Base-by-base conservation (phyloP, 2,113 vertebrate species). In the Tauraco erythrolophus region DNA sequence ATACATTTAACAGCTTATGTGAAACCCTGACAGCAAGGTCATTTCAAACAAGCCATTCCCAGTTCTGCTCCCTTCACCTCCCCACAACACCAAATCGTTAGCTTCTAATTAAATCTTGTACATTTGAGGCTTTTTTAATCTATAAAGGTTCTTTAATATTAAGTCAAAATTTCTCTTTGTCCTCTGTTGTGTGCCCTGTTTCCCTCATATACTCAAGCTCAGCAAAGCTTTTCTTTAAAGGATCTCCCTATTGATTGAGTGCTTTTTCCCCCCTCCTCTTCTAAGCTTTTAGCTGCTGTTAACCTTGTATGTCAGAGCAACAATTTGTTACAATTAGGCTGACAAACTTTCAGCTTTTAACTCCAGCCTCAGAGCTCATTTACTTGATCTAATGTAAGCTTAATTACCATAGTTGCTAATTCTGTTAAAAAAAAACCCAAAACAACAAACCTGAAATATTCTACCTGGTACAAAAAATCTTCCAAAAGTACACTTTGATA, bases 1-100 rank as follows among this genome's bases (percentile, higher is more conserved):
- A 92, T 95, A 66, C 51, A 71, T 77, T 95, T 91, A 85, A 88
- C 54, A 80, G 85, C 82, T 92, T 92, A 66, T n/a, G 51, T 56
- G 78, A 94, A 93, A 80, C 37, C 48, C 80, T 87, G 83, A 64
- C 80, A 94, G 77, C 77, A 97, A 97, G 95, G 94, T 97, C 93
- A 89, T 91, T 90, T 50, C 85, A 57, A 95, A 94, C 54, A 88
- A 93, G 30, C 21, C 46, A 69, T 93, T 91, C 61, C 56, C 84
- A 69, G 56, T 71, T 83, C 50, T 70, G 58, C 50, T 77, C 45
- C 45, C 65, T 85, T 75, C 68, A 81, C 60, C 39, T 82, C 56
- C 56, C 48, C 48, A 54, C 35, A 83, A 22, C 16, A 83, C 30
- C 77, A 91, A 81, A 97, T 75, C 14, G 6, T 92, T 91, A 93